phyloP scores from a whole-genome alignment of 2,113 vertebrate species.

The Cephalopterus ornatus region DNA sequence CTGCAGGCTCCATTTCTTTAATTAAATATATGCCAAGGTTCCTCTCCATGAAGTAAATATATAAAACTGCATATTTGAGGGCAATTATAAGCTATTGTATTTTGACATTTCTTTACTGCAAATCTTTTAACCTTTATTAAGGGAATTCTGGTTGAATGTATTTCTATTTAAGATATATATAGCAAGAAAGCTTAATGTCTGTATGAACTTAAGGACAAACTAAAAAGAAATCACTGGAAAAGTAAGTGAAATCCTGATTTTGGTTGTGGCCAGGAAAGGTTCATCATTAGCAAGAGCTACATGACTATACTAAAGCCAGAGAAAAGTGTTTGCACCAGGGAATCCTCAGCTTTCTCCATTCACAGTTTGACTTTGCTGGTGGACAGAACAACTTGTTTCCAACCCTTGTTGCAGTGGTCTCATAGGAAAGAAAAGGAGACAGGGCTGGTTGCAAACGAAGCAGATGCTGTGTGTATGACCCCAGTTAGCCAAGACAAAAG shows the following conservation, averaged over 20 bases:
- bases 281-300: not conserved
- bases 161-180: constrained; percentile 41
- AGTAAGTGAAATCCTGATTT: not conserved
- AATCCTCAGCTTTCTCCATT: not conserved
- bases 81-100: constrained; percentile 49
- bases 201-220: not conserved
- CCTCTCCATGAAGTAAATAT: constrained; percentile 48
- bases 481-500: not conserved
- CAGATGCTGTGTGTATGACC: not conserved
- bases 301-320: not conserved
- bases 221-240: not conserved
- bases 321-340: not conserved
- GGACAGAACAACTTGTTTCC: not conserved
- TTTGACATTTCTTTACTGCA: constrained; percentile 57
- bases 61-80: constrained; percentile 52
- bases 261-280: not conserved
- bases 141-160: constrained; percentile 23
- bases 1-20: constrained; percentile 49
- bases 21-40: constrained; percentile 50
- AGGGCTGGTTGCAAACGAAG: not conserved
- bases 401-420: not conserved
- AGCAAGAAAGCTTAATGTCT: constrained; percentile 18
- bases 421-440: not conserved
- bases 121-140: constrained; percentile 55
- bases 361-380: not conserved